These are phyloP conservation scores for Percina caprodes DNA, from an alignment of 2,113 vertebrate genomes.

Conservation along the genomic window DNA sequence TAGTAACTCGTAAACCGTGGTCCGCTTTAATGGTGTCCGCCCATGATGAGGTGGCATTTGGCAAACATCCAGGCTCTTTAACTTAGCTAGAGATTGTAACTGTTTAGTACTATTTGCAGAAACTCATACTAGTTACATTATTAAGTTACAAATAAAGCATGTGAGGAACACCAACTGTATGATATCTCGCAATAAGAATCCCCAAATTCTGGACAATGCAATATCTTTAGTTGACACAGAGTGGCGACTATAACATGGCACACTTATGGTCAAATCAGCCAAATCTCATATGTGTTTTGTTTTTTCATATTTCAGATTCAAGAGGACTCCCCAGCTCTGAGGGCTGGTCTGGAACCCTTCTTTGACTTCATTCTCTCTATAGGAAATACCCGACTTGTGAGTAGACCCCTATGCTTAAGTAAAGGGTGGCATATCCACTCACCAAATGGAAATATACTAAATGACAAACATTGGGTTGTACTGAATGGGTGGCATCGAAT, in stretches of 20 bases:
- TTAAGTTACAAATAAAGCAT: neutral
- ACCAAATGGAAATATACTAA: too few relatives aligned
- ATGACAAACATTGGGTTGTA: neutral
- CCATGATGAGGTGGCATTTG: slow-evolving; percentile 76
- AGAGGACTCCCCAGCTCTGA: slow-evolving; percentile 91
- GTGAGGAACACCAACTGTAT: neutral
- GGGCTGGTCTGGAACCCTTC: slow-evolving; percentile 93
- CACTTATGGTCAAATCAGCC: neutral
- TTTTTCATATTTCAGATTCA: slow-evolving; percentile 84
- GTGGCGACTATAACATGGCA: slow-evolving; percentile 21
- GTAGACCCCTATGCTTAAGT: slow-evolving; percentile 22
- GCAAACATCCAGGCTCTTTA: slow-evolving; percentile 1
- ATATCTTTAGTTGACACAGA: slow-evolving; percentile 8
- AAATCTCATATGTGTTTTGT: neutral
- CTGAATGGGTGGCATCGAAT: neutral
- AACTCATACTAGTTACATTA: fast-evolving
- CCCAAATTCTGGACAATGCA: slow-evolving; percentile 9
- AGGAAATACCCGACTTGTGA: slow-evolving; percentile 89
- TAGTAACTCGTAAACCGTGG: neutral
- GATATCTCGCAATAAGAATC: neutral
- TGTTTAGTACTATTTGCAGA: neutral
- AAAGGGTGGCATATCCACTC: neutral
- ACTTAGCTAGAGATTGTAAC: neutral
- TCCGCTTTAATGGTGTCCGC: slow-evolving; percentile 28
- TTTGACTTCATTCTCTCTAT: slow-evolving; percentile 97